These are phyloP conservation scores for Coreoperca whiteheadi DNA, from an alignment of 2,113 vertebrate species.

Conservation along the genomic window DNA sequence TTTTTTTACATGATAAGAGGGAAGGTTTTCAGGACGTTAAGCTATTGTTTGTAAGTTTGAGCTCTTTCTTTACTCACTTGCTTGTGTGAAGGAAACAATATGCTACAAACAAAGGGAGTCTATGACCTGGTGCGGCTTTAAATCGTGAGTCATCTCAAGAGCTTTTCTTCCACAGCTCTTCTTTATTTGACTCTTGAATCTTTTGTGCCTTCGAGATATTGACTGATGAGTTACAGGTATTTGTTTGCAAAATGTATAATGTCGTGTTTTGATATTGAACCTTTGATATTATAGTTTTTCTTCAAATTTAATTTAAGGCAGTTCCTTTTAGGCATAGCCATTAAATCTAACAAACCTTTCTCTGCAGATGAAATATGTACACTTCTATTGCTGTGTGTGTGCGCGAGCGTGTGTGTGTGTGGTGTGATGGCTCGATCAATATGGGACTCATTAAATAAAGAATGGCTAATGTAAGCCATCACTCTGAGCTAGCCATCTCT, in stretches of 20 bases:
- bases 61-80: not conserved
- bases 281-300: not conserved
- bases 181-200: not conserved
- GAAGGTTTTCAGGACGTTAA: not conserved
- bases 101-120: not conserved
- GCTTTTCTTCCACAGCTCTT: not conserved
- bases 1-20: not conserved
- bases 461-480: slow-evolving; percentile 62
- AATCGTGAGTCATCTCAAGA: not conserved
- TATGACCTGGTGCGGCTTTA: not conserved
- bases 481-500: slow-evolving; percentile 34
- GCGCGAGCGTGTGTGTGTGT: not conserved
- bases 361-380: slow-evolving; percentile 9
- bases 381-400: not conserved
- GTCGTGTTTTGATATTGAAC: not conserved
- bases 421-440: slow-evolving; percentile 46
- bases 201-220: not conserved
- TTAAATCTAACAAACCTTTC: slow-evolving; percentile 42
- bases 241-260: slow-evolving; percentile 1
- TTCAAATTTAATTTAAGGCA: slow-evolving; percentile 19
- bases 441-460: slow-evolving; percentile 61
- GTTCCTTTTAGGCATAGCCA: slow-evolving; percentile 45
- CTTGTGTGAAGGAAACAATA: not conserved
- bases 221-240: slow-evolving; percentile 1
- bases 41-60: not conserved